phyloP scores from a whole-genome alignment of 2,113 vertebrate genomes.

The Elephas maximus region DNA sequence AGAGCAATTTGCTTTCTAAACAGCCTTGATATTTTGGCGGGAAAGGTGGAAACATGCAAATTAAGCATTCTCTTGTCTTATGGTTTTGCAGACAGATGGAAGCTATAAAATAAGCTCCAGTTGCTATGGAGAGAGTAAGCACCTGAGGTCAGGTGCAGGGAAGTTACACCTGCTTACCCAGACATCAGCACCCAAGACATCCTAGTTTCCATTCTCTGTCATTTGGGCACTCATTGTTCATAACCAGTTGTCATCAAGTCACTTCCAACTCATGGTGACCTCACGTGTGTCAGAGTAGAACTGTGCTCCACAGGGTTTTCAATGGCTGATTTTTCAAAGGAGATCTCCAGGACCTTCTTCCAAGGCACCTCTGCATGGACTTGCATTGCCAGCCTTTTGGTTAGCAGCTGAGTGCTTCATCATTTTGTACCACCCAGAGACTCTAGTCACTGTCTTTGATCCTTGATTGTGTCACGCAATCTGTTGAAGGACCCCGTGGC shows the following conservation, averaged over 20 bases:
- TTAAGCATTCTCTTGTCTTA: background rate
- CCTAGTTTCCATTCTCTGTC: background rate
- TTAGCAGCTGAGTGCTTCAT: background rate
- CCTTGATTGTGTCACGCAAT: background rate
- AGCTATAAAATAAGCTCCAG: background rate
- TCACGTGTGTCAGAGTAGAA: background rate
- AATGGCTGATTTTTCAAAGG: background rate
- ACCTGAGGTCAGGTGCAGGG: background rate
- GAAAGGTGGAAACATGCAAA: background rate
- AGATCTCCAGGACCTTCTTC: background rate
- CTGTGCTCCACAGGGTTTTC: background rate
- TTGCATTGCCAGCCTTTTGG: background rate
- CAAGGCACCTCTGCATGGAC: background rate
- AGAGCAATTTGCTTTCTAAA: constrained; percentile 31
- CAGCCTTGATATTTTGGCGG: background rate
- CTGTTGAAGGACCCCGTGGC: background rate
- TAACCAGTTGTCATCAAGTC: background rate
- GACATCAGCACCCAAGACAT: background rate
- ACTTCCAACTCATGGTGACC: background rate
- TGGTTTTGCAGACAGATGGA: background rate
- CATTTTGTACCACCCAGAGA: no score
- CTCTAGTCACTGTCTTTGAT: background rate
- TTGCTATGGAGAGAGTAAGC: background rate
- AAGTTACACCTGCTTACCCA: no score
- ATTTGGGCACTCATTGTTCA: background rate